A percentile compares a stretch with the other conserved stretches of the same genome.
phyloP scores from a whole-genome alignment of 2,888 invertebrate species.

The Drosophila paranaensis region DNA sequence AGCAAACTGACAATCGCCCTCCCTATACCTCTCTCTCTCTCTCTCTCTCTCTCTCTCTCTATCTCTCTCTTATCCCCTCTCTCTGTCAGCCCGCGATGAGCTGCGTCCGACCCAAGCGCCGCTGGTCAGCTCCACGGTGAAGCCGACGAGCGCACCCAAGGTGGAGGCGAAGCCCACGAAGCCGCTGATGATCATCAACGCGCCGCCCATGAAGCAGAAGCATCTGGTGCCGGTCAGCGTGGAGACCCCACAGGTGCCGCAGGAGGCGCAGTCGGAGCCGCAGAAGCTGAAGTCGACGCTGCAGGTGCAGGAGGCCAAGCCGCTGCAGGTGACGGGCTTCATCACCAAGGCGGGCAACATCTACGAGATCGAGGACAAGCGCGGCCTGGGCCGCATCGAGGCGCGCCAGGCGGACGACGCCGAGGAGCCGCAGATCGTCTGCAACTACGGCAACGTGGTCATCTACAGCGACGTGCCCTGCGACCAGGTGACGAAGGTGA shows the following conservation, averaged over 20 bases:
- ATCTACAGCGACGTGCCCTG: slow-evolving; percentile 82
- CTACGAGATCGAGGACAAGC: slow-evolving; percentile 74
- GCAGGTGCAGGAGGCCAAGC: slow-evolving; percentile 52
- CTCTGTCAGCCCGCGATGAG: slow-evolving; percentile 35
- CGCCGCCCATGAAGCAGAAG: slow-evolving; percentile 65
- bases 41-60: not conserved
- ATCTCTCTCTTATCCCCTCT: too few relatives aligned
- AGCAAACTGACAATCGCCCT: not conserved
- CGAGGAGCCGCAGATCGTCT: slow-evolving; percentile 61
- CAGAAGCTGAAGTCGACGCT: slow-evolving; percentile 32
- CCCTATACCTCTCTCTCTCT: not conserved
- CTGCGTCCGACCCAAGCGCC: slow-evolving; percentile 61
- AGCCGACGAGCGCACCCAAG: slow-evolving; percentile 53
- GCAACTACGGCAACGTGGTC: slow-evolving; percentile 80
- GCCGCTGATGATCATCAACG: slow-evolving; percentile 67
- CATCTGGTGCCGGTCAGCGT: slow-evolving; percentile 47
- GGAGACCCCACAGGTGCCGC: slow-evolving; percentile 11
- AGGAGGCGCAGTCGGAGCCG: slow-evolving; percentile 3
- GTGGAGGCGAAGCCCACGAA: slow-evolving; percentile 52
- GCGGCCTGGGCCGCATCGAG: slow-evolving; percentile 73
- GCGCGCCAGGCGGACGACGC: slow-evolving; percentile 63
- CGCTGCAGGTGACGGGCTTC: slow-evolving; percentile 78
- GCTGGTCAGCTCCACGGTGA: slow-evolving; percentile 60
- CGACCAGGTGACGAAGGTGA: slow-evolving; percentile 67
- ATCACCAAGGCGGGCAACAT: slow-evolving; percentile 79